phyloP scores from a whole-genome alignment of 2,888 invertebrate species.

The Abrostola triplasia region DNA sequence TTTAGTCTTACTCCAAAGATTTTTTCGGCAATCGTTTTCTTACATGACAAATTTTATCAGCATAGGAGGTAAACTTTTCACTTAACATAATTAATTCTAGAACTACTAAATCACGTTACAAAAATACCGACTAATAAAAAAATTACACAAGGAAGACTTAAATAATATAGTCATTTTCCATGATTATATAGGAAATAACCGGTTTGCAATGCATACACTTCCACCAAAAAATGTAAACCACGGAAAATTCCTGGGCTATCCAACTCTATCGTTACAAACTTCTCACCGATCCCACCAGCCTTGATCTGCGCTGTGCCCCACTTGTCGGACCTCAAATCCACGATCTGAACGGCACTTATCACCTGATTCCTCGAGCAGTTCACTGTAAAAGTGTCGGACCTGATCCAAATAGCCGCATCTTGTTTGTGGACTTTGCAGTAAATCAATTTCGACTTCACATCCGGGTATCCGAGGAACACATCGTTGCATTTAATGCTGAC shows the following conservation, averaged over 20 bases:
- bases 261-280: slow-evolving; percentile 72
- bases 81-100: no score
- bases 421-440: slow-evolving; percentile 78
- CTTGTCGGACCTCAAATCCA: slow-evolving; percentile 74
- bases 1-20: no score
- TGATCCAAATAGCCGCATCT: slow-evolving; percentile 76
- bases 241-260: slow-evolving; percentile 74
- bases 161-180: slow-evolving; percentile 58
- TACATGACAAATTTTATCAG: no score
- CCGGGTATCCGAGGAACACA: slow-evolving; percentile 69
- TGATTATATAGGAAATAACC: slow-evolving; percentile 66
- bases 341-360: slow-evolving; percentile 75
- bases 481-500: slow-evolving; percentile 46
- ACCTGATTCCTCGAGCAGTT: slow-evolving; percentile 72
- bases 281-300: slow-evolving; percentile 75
- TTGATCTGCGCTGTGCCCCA: slow-evolving; percentile 74
- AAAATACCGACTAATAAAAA: slow-evolving; percentile 39
- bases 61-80: no score
- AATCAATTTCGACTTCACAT: slow-evolving; percentile 71
- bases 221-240: slow-evolving; percentile 78
- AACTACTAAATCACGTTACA: background rate
- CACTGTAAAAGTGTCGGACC: slow-evolving; percentile 72
- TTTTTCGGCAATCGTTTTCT: no score
- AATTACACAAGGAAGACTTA: slow-evolving; percentile 18
- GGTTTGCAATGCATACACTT: slow-evolving; percentile 73